phyloP scores from a whole-genome alignment of 2,888 invertebrate genomes.

The Xylophagus ater region DNA sequence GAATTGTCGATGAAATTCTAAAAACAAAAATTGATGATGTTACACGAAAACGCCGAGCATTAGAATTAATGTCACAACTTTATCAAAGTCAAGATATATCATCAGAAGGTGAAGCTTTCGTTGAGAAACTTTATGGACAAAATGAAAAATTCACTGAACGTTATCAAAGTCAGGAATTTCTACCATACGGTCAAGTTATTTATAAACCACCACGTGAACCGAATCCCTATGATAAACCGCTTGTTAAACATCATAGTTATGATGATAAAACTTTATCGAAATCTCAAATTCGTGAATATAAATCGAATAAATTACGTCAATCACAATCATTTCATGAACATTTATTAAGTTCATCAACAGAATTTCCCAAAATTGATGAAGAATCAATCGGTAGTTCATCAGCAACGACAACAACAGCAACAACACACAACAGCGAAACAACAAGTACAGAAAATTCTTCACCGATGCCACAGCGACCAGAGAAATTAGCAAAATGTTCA shows the following conservation, averaged over 20 bases:
- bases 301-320: slow-evolving; percentile 48
- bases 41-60: slow-evolving; percentile 40
- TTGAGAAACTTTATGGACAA: slow-evolving; percentile 49
- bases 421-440: slow-evolving; percentile 45
- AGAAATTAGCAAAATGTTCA: slow-evolving; percentile 54
- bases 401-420: slow-evolving; percentile 41
- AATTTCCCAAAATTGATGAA: slow-evolving; percentile 46
- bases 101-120: slow-evolving; percentile 41
- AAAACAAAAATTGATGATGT: slow-evolving; percentile 26
- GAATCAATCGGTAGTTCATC: slow-evolving; percentile 41
- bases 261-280: slow-evolving; percentile 53
- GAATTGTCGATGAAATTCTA: slow-evolving; percentile 20
- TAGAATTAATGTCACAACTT: slow-evolving; percentile 43
- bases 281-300: slow-evolving; percentile 53
- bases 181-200: too few relatives aligned
- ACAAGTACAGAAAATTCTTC: slow-evolving; percentile 35
- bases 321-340: slow-evolving; percentile 56
- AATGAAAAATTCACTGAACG: slow-evolving; percentile 52
- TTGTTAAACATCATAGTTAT: slow-evolving; percentile 54
- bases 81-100: slow-evolving; percentile 51
- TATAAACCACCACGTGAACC: slow-evolving; percentile 44
- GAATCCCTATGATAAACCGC: slow-evolving; percentile 45
- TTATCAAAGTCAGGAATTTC: slow-evolving; percentile 55
- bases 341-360: slow-evolving; percentile 45
- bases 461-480: slow-evolving; percentile 34